Base-by-base conservation (phyloP, 2,888 invertebrate genomes). In the Copidosoma aretas region DNA sequence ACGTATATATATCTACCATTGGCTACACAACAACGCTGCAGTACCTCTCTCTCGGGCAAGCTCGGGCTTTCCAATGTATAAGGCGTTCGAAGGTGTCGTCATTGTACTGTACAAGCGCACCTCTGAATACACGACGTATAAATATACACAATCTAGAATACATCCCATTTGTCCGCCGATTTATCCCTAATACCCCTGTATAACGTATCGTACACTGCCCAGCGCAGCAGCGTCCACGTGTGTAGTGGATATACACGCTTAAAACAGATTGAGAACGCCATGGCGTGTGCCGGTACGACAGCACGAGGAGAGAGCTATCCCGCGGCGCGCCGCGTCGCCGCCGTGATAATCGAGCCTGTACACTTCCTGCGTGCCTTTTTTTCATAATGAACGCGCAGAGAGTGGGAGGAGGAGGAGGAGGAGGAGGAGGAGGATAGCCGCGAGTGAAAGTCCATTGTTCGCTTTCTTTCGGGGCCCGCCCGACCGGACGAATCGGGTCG, bases 401-500 rank as follows among this genome's bases (percentile, higher is more conserved):
- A 14, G 41, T 10, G 10, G n/a, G n/a, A n/a, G 14, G 41, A 41
- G 41, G 41, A 41, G 41, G 41, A 10, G 41, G 41, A 41, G 41
- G 41, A 14, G 14, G 41, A 41, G 41, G 41, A 12, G 12, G 43
- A 32, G 32, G 32, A 32, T 8, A 12, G 43, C 22, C 17, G 54
- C 53, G 43, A 71, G 71, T 66, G 71, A 71, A 71, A 71, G 71
- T 66, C 68, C 53, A 71, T 71, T 46, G 43, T 46, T 46, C 43
- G 43, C 43, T 46, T 46, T 24, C 24, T 46, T 70, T 60, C 39
- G 41, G 25, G 39, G 22, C 3, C 32, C 24, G 41, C 22, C 46
- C 17, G 51, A 22, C 32, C 15, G 24, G 10, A 60, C 66, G 60
- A 68, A 71, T 63, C 53, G 68, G 68, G 57, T 68, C 66, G 63